Evolutionary conservation across 2,888 invertebrate species (phyloP), one percentile per base, ranked within the genome.

Genomic region (Pseudococcus longispinus): DNA sequence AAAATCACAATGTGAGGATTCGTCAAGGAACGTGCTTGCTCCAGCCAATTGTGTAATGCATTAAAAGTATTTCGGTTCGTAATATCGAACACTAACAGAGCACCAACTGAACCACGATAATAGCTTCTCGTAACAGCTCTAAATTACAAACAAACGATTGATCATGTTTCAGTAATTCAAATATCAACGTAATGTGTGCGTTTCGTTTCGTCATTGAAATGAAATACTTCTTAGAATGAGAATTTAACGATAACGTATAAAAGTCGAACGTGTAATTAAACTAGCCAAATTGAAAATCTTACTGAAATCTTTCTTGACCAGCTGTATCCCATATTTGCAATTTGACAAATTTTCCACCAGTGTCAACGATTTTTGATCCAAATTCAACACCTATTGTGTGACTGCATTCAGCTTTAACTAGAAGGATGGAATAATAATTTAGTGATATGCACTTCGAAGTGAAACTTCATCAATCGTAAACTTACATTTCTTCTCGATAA

Each of bases 21-120:
- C 85, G 96, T 96, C 88, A 96, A 91, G 15, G 95, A 95, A 65
- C 95, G 92, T 0, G 96, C 96, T 92, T 96, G 96, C 89, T 94
- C 93, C 83, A 96, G 91, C 97, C 97, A 97, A 89, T 96, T 96
- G 1, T 95, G 94, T 87, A 97, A 91, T 87, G 97, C 96, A 91
- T 97, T 97, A 90, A 97, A 97, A n/a, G 97, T 97, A 90, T 97
- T 97, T 87, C 97, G 93, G 83, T 96, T 94, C 74, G 97, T 96
- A 88, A 96, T 95, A 90, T 97, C 97, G 91, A 97, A 97, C 0
- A 97, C 97, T 32, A 97, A 92, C 46, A 97, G 92, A 44, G 97
- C 97, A n/a, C 97, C 97, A 83, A 97, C 97, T 18, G 97, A 97
- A 3, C 97, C 97, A 88, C 96, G 92, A 91, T 96, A 96, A 90